Base-by-base conservation (phyloP, 2,797 vertebrate genomes). In the Myioborus melanocephalus region DNA sequence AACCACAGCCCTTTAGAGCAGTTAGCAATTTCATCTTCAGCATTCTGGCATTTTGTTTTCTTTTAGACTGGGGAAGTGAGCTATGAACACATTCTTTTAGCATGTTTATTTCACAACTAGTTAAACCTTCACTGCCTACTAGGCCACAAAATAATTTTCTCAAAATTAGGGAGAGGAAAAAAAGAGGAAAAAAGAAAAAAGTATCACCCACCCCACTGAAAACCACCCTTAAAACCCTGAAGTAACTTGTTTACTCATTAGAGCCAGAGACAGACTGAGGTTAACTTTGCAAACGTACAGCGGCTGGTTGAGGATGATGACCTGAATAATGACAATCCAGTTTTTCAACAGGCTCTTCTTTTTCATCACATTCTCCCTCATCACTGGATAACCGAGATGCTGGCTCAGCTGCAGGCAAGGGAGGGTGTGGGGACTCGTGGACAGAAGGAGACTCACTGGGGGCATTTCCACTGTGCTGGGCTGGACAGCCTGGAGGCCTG, bases 291-390 rank as follows among this genome's bases (percentile, higher is more conserved):
- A 59, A 83, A 99, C 99, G 97, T 98, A 99, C 99, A 98, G 99
- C 98, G 97, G 99, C 98, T 98, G 99, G 99, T 98, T 99, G 98
- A 97, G 99, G 99, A 97, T 99, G 99, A 98, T 98, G 99, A 98
- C 99, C 98, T 98, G 99, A 99, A 99, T 99, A 99, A 98, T 99
- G 98, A 98, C 99, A 99, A 98, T 99, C 99, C 98, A 99, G 98
- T 98, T 99, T 99, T 97, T 99, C 99, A 92, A 98, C 89, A 94
- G 96, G 98, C 96, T 99, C 99, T 97, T 99, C 99, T 96, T 99
- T 98, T 95, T 99, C 99, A 88, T 99, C 99, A 66, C 99, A 99
- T 98, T 99, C 99, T 77, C 99, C 99, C 97, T 99, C 99, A 55
- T 99, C 99, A 83, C 99, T 99, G 96, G 99, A 99, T 96, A 98